phyloP scores from a whole-genome alignment of 2,113 vertebrate genomes.

The Syngnathus floridae region DNA sequence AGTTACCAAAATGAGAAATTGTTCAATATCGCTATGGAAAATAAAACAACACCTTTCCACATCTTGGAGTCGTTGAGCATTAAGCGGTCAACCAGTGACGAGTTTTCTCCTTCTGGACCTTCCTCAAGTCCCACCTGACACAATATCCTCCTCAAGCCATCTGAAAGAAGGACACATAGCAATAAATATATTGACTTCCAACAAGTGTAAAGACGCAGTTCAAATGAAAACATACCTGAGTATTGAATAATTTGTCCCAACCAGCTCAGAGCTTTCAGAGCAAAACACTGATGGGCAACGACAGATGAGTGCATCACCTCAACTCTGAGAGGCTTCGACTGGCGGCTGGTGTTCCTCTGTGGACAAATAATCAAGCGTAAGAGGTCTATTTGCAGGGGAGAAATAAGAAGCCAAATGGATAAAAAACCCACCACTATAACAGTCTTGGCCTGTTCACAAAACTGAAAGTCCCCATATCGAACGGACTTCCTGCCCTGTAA shows the following conservation, averaged over 20 bases:
- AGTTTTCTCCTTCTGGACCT: slow-evolving; percentile 82
- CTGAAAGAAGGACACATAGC: slow-evolving; percentile 57
- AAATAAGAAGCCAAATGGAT: slow-evolving; percentile 3
- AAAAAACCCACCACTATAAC: slow-evolving; percentile 82
- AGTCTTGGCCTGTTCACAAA: slow-evolving; percentile 93
- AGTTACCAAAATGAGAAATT: not conserved
- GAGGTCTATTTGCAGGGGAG: not conserved
- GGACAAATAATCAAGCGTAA: not conserved
- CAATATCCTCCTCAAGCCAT: slow-evolving; percentile 85
- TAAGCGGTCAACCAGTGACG: slow-evolving; percentile 85
- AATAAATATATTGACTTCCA: not conserved
- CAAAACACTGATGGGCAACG: slow-evolving; percentile 95
- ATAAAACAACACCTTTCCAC: slow-evolving; percentile 85
- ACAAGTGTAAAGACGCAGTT: not conserved
- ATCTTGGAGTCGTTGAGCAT: slow-evolving; percentile 96
- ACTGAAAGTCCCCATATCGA: slow-evolving; percentile 88
- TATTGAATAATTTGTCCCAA: slow-evolving; percentile 87
- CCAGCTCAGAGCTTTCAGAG: slow-evolving; percentile 88
- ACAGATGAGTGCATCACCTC: slow-evolving; percentile 97
- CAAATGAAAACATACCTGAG: slow-evolving; percentile 74
- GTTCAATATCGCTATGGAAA: not conserved
- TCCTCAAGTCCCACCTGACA: slow-evolving; percentile 91
- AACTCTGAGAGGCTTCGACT: slow-evolving; percentile 92
- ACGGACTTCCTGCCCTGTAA: slow-evolving; percentile 90
- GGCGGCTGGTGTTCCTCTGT: slow-evolving; percentile 93